These are phyloP conservation scores for Nyctibius bracteatus DNA, from an alignment of 2,113 vertebrate species.

Conservation along the genomic window DNA sequence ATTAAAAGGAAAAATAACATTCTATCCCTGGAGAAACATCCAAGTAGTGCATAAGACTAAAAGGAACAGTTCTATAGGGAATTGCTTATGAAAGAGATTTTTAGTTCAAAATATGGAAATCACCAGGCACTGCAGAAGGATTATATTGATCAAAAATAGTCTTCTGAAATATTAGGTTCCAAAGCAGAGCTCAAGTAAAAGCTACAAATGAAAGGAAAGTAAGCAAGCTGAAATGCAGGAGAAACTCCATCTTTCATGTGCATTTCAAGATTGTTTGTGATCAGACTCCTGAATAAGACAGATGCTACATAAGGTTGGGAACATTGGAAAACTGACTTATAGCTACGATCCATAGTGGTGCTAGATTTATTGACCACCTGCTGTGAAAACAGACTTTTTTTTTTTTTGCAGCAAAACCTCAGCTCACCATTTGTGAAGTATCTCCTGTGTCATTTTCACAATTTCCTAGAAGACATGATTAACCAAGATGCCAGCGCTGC, in stretches of 20 bases:
- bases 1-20: slow-evolving; percentile 42
- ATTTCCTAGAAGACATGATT: not conserved
- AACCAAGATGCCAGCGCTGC: not conserved
- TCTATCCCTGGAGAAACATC: slow-evolving; percentile 10
- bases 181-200: not conserved
- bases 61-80: slow-evolving; percentile 5
- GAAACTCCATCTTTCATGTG: not conserved
- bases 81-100: slow-evolving; percentile 29
- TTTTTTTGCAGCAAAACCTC: not conserved
- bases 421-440: not conserved
- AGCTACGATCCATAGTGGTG: not conserved
- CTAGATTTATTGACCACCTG: not conserved
- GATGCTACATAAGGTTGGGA: not conserved
- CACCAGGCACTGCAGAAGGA: not conserved
- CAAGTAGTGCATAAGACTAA: not conserved
- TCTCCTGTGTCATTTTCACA: not conserved
- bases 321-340: not conserved
- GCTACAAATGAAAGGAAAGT: not conserved
- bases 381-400: not conserved
- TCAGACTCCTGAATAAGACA: not conserved
- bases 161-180: not conserved
- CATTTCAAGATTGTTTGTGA: not conserved
- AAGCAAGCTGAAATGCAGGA: not conserved
- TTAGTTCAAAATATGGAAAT: slow-evolving; percentile 38
- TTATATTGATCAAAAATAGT: slow-evolving; percentile 28